Base-by-base conservation (phyloP, 2,113 vertebrate genomes). In the Pterocles orientalis region DNA sequence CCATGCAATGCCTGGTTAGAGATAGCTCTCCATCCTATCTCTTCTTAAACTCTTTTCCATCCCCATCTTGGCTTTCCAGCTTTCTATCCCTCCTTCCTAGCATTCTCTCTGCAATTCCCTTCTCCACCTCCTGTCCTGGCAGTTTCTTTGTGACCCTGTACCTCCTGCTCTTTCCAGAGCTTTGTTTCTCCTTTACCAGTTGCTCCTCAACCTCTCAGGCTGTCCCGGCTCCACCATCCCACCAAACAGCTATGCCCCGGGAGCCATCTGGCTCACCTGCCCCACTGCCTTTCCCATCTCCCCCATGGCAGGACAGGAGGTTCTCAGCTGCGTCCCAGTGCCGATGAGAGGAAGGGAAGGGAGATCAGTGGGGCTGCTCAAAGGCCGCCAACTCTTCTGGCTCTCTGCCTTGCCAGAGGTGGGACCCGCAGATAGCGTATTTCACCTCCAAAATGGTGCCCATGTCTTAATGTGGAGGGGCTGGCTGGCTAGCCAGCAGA, bases 271-370 rank as follows among this genome's bases (percentile, higher is more conserved):
- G 11, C 33, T 39, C 33, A n/a, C 33, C 36, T n/a, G 26, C 50
- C 14, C 50, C 1, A 0, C 43, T 75, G 34, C 57, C 34, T 71
- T 71, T 83, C 29, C 29, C 4, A 0, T 85, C 66, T 86, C 3
- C 48, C 29, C 16, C 8, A 1, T 29, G 26, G 48, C 3, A 4
- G 47, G 60, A 39, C 0, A 0, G 20, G 20, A 53, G 43, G 25
- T 76, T 78, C 61, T 83, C 33, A 64, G 48, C 48, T 81, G 69
- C 43, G 26, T 69, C 61, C 1, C 1, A 57, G 62, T 33, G 25
- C 41, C 2, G 2, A 21, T 36, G 19, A 68, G 56, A 51, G 48
- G 36, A 75, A 34, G 21, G 29, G 31, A 70, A 45, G 12, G 4
- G 47, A 24, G 12, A 45, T 31, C 2, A 1, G 19, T 51, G 57